Percentiles rank a stretch among this genome's conserved stretches.
phyloP scores from a whole-genome alignment of 2,797 vertebrate species.

The Saxicola maurus region DNA sequence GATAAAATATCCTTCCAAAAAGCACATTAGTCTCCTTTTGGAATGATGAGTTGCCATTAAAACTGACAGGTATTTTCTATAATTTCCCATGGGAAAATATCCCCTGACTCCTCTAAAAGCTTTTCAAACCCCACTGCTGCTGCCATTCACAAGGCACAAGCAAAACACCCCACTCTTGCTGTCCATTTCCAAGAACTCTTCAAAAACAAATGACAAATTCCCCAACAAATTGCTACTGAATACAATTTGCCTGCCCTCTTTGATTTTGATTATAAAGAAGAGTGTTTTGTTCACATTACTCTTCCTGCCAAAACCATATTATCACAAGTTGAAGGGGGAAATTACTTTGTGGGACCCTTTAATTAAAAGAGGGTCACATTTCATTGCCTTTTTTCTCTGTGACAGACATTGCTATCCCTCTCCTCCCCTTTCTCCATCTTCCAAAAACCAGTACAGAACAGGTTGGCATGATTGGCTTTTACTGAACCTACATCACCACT shows the following conservation, averaged over 20 bases:
- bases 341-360: constrained; percentile 30
- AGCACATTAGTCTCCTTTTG: constrained; percentile 31
- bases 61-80: constrained; percentile 47
- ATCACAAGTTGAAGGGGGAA: constrained; percentile 27
- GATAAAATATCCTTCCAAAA: constrained; percentile 36
- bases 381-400: constrained; percentile 3
- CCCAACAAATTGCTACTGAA: constrained; percentile 22
- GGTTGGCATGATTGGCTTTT: neutral
- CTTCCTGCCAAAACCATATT: constrained; percentile 43
- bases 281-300: constrained; percentile 37
- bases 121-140: constrained; percentile 26
- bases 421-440: neutral
- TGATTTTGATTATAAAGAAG: constrained; percentile 32
- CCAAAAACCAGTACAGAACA: neutral
- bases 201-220: constrained; percentile 43
- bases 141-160: constrained; percentile 10
- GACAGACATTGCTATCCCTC: neutral
- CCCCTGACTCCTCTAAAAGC: constrained; percentile 36
- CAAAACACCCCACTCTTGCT: neutral
- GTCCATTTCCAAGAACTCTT: neutral
- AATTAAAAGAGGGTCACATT: constrained; percentile 38
- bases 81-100: constrained; percentile 45
- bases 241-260: constrained; percentile 32
- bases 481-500: neutral
- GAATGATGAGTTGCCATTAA: constrained; percentile 41